Evolutionary conservation across 2,888 invertebrate species (phyloP), one percentile per base, ranked within the genome.

Genomic region (Julus scanicus): DNA sequence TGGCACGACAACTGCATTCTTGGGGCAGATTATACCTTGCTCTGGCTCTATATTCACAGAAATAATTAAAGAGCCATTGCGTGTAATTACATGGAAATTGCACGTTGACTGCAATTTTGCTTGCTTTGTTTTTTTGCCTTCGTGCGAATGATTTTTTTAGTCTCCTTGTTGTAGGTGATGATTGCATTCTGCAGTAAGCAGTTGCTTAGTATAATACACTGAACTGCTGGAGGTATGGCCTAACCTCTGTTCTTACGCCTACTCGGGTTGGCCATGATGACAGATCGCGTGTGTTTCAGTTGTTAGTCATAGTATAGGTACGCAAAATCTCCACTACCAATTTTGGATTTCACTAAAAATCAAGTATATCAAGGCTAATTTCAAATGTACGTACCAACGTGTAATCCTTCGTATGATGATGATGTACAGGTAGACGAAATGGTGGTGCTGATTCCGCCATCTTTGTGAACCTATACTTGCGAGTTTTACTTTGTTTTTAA

Each of bases 41-140:
- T 57, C 57, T 57, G 5, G 57, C 57, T 57, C 57, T 57, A 57
- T 57, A 57, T 57, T 57, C 57, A 57, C 57, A 57, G 57, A 57
- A 57, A 57, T 57, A 57, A 57, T 57, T 57, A 57, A 57, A 57
- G 57, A 57, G 57, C 57, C 15, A 57, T 57, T 57, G 57, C 57
- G 57, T 57, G 57, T 57, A 57, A 57, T 57, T 57, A 57, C 57
- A 57, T 57, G 57, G 57, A 57, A 57, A 57, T 57, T 57, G 57
- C 57, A 57, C 57, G 15, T 17, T 57, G 57, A 57, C 57, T 57
- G 57, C 57, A 57, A 57, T 57, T 57, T 57, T 57, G 57, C 0
- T 57, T 57, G 57, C 57, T 57, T 57, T 57, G 57, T 57, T 57
- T 57, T 48, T 57, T 57, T 57, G 57, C 57, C 57, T 57, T 57